Conservation (phyloP, 2,113 vertebrate genomes). For the Picathartes gymnocephalus region DNA sequence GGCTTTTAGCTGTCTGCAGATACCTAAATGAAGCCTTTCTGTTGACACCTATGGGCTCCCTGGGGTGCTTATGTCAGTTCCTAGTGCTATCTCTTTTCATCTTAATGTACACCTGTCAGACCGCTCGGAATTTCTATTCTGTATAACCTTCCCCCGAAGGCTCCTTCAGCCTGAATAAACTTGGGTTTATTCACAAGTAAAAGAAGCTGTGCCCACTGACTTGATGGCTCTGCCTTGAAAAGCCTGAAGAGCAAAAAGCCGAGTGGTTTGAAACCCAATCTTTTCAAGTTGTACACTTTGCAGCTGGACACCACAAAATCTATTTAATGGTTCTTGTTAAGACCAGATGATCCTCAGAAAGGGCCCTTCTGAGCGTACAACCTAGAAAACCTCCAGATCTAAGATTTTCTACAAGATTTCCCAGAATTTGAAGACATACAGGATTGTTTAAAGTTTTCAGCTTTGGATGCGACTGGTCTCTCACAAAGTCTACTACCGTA, state of each 20-base stretch:
- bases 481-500: neutral
- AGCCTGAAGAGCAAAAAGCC: neutral
- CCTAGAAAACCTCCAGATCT: neutral
- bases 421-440: neutral
- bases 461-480: neutral
- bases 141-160: neutral
- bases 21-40: neutral
- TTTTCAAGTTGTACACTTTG: neutral
- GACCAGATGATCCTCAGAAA: neutral
- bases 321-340: neutral
- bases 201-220: neutral
- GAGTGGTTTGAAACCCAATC: accelerated
- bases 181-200: neutral
- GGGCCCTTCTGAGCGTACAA: neutral
- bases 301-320: neutral
- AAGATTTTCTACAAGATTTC: neutral
- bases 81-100: neutral
- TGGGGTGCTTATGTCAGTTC: neutral
- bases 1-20: neutral
- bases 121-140: neutral
- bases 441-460: neutral
- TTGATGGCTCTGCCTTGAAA: neutral
- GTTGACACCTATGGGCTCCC: neutral
- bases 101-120: neutral
- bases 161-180: neutral